A percentile compares a stretch with the other conserved stretches of the same genome.
Evolutionary conservation across 2,113 vertebrate genomes (phyloP).

Genomic region (Mesocricetus auratus): DNA sequence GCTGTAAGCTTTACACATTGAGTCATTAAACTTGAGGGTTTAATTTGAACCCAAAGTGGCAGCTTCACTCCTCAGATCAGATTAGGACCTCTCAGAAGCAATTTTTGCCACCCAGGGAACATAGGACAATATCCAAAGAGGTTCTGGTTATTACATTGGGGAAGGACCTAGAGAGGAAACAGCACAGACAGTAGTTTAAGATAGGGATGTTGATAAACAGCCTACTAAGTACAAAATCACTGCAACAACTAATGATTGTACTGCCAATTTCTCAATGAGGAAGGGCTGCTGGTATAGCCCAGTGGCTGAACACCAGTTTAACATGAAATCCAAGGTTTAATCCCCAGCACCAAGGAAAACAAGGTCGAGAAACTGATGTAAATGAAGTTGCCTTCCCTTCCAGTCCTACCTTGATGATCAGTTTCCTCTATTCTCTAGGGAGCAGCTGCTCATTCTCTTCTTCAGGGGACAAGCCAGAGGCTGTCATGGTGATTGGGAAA

Average conservation of each 20-base stretch:
- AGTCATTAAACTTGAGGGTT: background rate
- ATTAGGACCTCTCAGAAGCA: background rate
- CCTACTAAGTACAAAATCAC: background rate
- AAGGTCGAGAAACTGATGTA: background rate
- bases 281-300: background rate
- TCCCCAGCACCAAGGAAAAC: background rate
- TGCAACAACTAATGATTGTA: background rate
- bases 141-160: background rate
- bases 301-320: background rate
- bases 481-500: slow-evolving; percentile 83
- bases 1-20: background rate
- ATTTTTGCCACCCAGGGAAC: background rate
- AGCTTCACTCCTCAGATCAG: background rate
- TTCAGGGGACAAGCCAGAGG: slow-evolving; percentile 79
- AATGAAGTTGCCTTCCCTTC: slow-evolving; percentile 6
- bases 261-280: background rate
- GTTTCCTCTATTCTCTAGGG: slow-evolving; percentile 73
- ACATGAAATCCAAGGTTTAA: background rate
- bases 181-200: background rate
- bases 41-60: background rate
- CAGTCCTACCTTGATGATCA: slow-evolving; percentile 39
- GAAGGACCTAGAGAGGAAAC: background rate
- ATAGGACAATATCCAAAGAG: background rate
- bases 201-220: slow-evolving; percentile 33
- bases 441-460: slow-evolving; percentile 74